phyloP scores from a whole-genome alignment of 2,888 invertebrate species.

The Nomada ferruginata region DNA sequence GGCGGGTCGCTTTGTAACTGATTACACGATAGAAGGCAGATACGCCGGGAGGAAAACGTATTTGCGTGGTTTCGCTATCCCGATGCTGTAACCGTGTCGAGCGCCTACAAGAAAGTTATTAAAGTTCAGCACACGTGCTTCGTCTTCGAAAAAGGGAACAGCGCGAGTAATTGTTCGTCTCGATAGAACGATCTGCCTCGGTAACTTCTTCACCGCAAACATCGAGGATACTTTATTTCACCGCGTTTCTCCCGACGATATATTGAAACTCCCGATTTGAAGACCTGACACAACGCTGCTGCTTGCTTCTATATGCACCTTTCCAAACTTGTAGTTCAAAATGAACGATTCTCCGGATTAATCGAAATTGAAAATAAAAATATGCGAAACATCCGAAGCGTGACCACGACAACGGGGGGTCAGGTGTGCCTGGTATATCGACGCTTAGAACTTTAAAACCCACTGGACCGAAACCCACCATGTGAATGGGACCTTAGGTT shows the following conservation, averaged over 20 bases:
- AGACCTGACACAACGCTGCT: too few relatives aligned
- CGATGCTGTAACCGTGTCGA: slow-evolving; percentile 47
- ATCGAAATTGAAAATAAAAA: too few relatives aligned
- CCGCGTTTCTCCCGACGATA: not conserved
- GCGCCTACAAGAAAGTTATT: slow-evolving; percentile 59
- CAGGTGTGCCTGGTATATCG: slow-evolving; percentile 4
- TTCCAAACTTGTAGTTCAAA: too few relatives aligned
- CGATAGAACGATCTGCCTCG: slow-evolving; percentile 3
- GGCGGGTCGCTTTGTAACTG: slow-evolving; percentile 67
- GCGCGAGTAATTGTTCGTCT: slow-evolving; percentile 9
- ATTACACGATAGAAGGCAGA: slow-evolving; percentile 59
- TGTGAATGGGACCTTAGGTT: slow-evolving; percentile 64
- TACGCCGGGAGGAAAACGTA: slow-evolving; percentile 47
- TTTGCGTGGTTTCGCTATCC: slow-evolving; percentile 52
- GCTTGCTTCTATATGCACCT: too few relatives aligned
- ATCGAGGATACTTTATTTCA: not conserved
- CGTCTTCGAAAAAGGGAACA: slow-evolving; percentile 35
- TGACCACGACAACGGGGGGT: not conserved
- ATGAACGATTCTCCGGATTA: too few relatives aligned
- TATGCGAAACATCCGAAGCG: not conserved
- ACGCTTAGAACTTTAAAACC: slow-evolving; percentile 11
- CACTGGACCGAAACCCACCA: slow-evolving; percentile 31
- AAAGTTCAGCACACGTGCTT: slow-evolving; percentile 44
- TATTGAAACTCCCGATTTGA: not conserved
- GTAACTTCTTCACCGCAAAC: slow-evolving; percentile 17